These are phyloP conservation scores for Bombus pyrosoma DNA, from an alignment of 1,140 invertebrate genomes.

Conservation along the genomic window DNA sequence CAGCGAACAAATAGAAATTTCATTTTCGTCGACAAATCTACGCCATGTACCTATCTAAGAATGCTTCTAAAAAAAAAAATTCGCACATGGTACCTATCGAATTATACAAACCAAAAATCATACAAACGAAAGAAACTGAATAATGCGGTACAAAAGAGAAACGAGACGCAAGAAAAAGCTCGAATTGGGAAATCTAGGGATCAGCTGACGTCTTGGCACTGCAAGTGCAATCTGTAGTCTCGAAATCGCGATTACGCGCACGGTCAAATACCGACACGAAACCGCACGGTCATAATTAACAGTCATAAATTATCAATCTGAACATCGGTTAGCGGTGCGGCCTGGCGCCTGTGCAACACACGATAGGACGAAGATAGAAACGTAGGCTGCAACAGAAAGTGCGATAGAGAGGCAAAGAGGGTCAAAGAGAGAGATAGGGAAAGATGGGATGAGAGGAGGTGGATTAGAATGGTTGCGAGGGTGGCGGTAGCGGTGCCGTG, in stretches of 20 bases:
- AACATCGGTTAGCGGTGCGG: constrained; percentile 78
- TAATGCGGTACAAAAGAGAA: no score
- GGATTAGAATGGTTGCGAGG: constrained; percentile 38
- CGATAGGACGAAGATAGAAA: constrained; percentile 54
- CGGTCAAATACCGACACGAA: constrained; percentile 65
- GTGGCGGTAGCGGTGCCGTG: constrained; percentile 33
- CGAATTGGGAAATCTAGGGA: not conserved
- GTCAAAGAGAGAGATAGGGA: constrained; percentile 52
- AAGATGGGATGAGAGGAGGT: constrained; percentile 36
- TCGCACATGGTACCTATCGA: no score
- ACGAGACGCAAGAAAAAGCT: no score
- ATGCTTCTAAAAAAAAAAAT: no score
- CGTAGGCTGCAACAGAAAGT: constrained; percentile 50
- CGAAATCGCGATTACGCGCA: constrained; percentile 65
- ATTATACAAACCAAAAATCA: no score
- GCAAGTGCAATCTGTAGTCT: constrained; percentile 7
- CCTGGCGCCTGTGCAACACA: constrained; percentile 67
- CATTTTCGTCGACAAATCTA: no score
- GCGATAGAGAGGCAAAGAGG: constrained; percentile 59
- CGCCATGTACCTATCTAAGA: no score
- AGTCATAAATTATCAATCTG: constrained; percentile 82
- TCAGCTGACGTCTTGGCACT: not conserved
- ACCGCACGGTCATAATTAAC: constrained; percentile 81
- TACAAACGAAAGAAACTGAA: no score
- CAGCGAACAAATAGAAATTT: no score